These are phyloP conservation scores for Dendrocincla tyrannina DNA, from an alignment of 2,797 vertebrate species.

Conservation along the genomic window DNA sequence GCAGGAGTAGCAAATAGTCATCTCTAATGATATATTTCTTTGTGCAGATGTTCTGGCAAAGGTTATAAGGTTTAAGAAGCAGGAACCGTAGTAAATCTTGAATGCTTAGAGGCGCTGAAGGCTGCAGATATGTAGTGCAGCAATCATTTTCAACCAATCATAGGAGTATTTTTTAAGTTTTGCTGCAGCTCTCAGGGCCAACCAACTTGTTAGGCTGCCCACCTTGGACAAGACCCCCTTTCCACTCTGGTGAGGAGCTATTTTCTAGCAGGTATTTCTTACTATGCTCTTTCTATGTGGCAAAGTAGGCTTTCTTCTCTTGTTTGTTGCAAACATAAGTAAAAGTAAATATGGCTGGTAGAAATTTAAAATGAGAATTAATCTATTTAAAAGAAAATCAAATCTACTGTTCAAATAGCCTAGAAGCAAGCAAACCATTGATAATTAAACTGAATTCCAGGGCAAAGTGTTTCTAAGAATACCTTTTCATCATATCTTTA, in stretches of 20 bases:
- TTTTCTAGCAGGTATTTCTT: background rate
- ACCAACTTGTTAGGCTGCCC: background rate
- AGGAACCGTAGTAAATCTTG: background rate
- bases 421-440: background rate
- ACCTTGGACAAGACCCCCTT: background rate
- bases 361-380: background rate
- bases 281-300: background rate
- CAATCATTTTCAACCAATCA: background rate
- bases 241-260: background rate
- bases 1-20: background rate
- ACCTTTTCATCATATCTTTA: background rate
- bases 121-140: background rate
- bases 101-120: background rate
- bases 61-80: background rate
- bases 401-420: background rate
- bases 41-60: slow-evolving; percentile 4
- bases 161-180: background rate
- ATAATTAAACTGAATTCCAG: background rate
- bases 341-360: background rate
- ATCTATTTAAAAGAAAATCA: background rate
- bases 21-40: background rate
- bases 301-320: background rate
- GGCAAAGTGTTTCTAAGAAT: background rate
- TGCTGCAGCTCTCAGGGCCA: background rate
- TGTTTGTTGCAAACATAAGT: background rate